Percentiles rank a stretch among this genome's conserved stretches.
Evolutionary conservation across 2,797 vertebrate species (phyloP).

Genomic region (Lophius americanus): DNA sequence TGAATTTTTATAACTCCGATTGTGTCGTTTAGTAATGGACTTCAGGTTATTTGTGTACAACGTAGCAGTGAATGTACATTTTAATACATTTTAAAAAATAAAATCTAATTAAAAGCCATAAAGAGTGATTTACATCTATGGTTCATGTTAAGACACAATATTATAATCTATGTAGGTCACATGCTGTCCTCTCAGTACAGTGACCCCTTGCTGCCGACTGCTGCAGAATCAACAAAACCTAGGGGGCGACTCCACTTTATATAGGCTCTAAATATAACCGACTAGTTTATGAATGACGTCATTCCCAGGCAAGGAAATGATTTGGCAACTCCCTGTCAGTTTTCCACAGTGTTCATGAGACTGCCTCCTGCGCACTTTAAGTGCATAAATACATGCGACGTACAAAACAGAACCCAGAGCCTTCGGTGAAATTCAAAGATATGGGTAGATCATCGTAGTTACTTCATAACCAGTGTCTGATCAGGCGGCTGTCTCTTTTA

Average conservation of each 20-base stretch:
- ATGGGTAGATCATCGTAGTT: not conserved
- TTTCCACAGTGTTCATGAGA: constrained; percentile 52
- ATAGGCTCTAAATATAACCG: constrained; percentile 89
- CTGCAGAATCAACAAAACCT: constrained; percentile 70
- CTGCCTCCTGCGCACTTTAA: constrained; percentile 50
- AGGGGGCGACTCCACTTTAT: constrained; percentile 82
- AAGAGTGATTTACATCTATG: not conserved
- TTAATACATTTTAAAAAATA: rapidly evolving
- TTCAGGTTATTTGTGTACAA: not conserved
- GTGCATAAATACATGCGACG: constrained; percentile 29
- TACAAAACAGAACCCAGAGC: not conserved
- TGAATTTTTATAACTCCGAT: not conserved
- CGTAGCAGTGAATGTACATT: not conserved
- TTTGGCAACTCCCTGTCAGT: constrained; percentile 75
- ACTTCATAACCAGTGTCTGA: not conserved
- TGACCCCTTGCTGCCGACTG: constrained; percentile 25
- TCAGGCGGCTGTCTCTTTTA: not conserved
- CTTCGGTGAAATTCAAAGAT: not conserved
- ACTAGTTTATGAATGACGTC: constrained; percentile 76
- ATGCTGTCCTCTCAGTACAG: constrained; percentile 14
- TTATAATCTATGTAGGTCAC: constrained; percentile 25
- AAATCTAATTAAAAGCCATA: not conserved
- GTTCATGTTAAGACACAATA: constrained; percentile 3
- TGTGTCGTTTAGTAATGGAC: rapidly evolving
- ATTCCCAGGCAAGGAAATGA: constrained; percentile 73